Evolutionary conservation across 1,140 invertebrate genomes (phyloP), one percentile per base, ranked within the genome.

Genomic region (Papilio glaucus): DNA sequence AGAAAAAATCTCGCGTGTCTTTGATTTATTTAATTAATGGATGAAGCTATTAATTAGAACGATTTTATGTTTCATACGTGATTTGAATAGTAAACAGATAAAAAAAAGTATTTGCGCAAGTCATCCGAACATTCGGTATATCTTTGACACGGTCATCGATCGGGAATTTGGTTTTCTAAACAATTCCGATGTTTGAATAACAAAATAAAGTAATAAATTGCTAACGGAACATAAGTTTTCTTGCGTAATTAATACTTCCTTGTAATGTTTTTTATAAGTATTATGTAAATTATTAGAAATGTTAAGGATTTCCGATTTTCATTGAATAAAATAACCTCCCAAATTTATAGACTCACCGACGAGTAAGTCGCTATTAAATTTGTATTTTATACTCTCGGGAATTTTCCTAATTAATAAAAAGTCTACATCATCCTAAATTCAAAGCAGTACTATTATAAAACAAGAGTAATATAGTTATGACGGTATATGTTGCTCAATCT

Each of bases 11-110:
- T 39, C 49, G 26, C 68, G 15, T 38, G 21, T 15, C 69, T 57
- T 71, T 71, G 69, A 39, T 71, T 71, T 60, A 60, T 68, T 53
- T 71, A 57, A 71, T 71, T 71, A 71, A 39, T 21, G 68, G n/a
- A 57, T 41, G 33, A 39, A 65, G 15, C 49, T 41, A 71, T 71
- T 49, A 71, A 71, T 71, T 65, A 65, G 62, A 65, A 65, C 37
- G 62, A 39, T 65, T 65, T 65, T 39, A 65, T 62, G 61, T 65
- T 65, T 41, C 8, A 39, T 38, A 4, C 61, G 15, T 33, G 60
- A 62, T 39, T 63, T 13, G 1, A 62, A 57, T 10, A 13, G 49
- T 57, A 10, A 24, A 57, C 24, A 18, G 21, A 61, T 4, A 37
- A 13, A 8, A 63, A 33, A 21, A 63, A 63, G 38, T 63, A 63